Percentiles rank a stretch among this genome's conserved stretches.
These are phyloP conservation scores for Eptatretus atami DNA, from an alignment of 2,797 vertebrate genomes.

Conservation along the genomic window DNA sequence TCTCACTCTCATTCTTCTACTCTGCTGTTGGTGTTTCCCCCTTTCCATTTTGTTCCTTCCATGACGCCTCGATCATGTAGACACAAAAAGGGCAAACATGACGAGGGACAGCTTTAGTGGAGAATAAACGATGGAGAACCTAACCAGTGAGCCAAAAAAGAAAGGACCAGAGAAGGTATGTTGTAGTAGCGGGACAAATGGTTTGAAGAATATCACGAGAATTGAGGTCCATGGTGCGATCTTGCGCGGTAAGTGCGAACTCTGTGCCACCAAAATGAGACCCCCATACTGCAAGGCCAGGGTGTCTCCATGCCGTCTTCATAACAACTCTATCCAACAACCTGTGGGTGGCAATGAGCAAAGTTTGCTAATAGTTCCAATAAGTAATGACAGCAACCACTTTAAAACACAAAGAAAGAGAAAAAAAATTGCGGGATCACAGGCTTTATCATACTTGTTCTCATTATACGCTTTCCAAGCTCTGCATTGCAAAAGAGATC, in stretches of 20 bases:
- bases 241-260: conserved; percentile 93
- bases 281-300: conserved; percentile 82
- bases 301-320: conserved; percentile 91
- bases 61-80: too few relatives aligned
- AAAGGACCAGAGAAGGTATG: conserved; percentile 59
- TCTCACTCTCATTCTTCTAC: too few relatives aligned
- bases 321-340: conserved; percentile 91
- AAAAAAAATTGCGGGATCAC: too few relatives aligned
- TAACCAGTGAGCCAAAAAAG: neutral
- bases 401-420: too few relatives aligned
- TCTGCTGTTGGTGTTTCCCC: too few relatives aligned
- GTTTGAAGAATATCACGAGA: conserved; percentile 98
- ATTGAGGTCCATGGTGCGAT: conserved; percentile 91
- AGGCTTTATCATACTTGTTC: too few relatives aligned
- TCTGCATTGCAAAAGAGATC: too few relatives aligned
- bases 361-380: conserved; percentile 7
- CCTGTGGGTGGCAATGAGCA: conserved; percentile 15
- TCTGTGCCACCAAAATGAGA: conserved; percentile 84
- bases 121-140: neutral
- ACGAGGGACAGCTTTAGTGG: neutral
- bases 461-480: too few relatives aligned
- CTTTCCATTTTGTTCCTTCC: too few relatives aligned
- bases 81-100: neutral
- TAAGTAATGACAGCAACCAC: neutral
- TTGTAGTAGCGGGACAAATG: conserved; percentile 83